Conservation (phyloP, 2,888 invertebrate genomes). For the Harpalus rufipes region DNA sequence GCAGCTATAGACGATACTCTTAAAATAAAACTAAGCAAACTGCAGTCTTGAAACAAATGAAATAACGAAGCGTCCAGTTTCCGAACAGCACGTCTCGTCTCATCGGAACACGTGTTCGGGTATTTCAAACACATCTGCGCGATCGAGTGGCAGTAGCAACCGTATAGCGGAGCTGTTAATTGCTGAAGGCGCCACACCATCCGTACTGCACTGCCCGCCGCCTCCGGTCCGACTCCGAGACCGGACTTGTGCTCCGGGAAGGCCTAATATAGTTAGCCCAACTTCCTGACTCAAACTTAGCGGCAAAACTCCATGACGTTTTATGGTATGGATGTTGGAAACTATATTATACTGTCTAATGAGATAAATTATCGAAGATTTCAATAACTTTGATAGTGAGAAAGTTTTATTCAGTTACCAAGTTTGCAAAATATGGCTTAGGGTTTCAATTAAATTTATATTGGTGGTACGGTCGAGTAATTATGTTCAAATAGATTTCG, state of each 20-base stretch:
- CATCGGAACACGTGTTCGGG: slow-evolving; percentile 36
- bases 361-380: slow-evolving; percentile 24
- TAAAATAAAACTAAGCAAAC: neutral
- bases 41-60: neutral
- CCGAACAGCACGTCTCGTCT: neutral
- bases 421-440: slow-evolving; percentile 1
- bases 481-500: neutral
- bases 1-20: neutral
- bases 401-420: slow-evolving; percentile 31
- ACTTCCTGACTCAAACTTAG: slow-evolving; percentile 18
- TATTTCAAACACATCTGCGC: slow-evolving; percentile 62
- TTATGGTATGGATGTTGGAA: slow-evolving; percentile 34
- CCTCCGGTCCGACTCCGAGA: slow-evolving; percentile 24
- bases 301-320: slow-evolving; percentile 41
- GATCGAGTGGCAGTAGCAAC: slow-evolving; percentile 21
- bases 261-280: slow-evolving; percentile 33
- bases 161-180: slow-evolving; percentile 56
- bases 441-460: neutral
- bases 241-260: slow-evolving; percentile 21
- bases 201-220: slow-evolving; percentile 23
- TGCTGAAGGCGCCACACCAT: slow-evolving; percentile 51
- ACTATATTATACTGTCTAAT: slow-evolving; percentile 50
- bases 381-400: slow-evolving; percentile 33
- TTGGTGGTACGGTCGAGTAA: neutral
- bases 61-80: neutral